These are phyloP conservation scores for Phaethornis superciliosus DNA, from an alignment of 2,113 vertebrate species.

Conservation along the genomic window DNA sequence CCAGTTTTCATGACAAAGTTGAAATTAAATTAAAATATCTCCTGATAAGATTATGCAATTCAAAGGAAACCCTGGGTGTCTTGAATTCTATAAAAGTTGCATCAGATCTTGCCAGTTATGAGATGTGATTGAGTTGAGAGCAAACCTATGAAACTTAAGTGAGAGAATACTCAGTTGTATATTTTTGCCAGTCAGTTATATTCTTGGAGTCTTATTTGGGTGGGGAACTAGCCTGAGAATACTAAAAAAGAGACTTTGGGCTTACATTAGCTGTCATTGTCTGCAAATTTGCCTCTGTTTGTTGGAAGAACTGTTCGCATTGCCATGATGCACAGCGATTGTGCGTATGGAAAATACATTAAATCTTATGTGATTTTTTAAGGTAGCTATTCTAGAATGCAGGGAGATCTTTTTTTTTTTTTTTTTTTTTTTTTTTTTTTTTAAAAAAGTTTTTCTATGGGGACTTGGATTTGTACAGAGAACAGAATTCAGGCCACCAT, in stretches of 20 bases:
- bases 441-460: not conserved
- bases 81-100: not conserved
- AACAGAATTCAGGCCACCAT: not conserved
- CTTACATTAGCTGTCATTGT: not conserved
- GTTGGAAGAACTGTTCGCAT: fast-evolving
- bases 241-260: not conserved
- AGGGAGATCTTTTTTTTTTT: not conserved
- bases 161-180: not conserved
- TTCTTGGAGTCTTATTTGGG: not conserved
- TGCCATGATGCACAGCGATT: not conserved
- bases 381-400: not conserved
- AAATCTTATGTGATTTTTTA: not conserved
- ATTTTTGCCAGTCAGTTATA: not conserved
- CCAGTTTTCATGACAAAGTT: not conserved
- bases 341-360: not conserved
- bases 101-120: not conserved
- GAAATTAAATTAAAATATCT: not conserved
- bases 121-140: not conserved
- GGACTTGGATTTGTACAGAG: not conserved
- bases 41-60: not conserved
- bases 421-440: not conserved
- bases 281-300: not conserved
- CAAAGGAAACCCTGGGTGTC: not conserved
- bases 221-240: not conserved
- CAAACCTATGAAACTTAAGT: not conserved